Base-by-base conservation (phyloP, 2,888 invertebrate species). In the Melipona beecheii region DNA sequence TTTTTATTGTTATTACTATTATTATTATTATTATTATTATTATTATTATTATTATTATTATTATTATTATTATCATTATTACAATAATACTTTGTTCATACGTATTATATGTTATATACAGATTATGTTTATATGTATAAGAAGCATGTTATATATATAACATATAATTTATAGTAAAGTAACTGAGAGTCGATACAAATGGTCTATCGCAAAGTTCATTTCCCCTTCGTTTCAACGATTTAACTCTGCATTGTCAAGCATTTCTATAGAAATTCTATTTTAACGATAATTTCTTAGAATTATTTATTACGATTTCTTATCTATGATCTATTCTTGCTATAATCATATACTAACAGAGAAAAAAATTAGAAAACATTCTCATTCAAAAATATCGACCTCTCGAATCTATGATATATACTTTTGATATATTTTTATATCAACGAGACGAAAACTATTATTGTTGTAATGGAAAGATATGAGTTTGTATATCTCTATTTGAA, bases 131-230 rank as follows among this genome's bases (percentile, higher is more conserved):
- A 64, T 77, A 76, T 69, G 36, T 69, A 43, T 70, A 77, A 77
- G 76, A 52, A 52, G 62, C 36, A 77, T 77, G 76, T 77, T 77
- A 64, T 70, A 62, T 56, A 75, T 52, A 56, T 64, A 62, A 75
- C n/a, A n/a, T 69, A 69, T 52, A 76, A 76, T 76, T 76, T 76
- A 76, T 76, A 76, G 75, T 69, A 69, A 76, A 76, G 19, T 62
- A 60, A 69, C 60, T 76, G 69, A 76, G 24, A 76, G 52, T 60
- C 50, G 69, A 69, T 69, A 62, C 36, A 76, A 43, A 60, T 50
- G 50, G 50, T 60, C 52, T 36, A 24, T 21, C 66, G 36, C 52
- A 27, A 68, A 50, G 52, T 75, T 49, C n/a, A 58, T 58, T 68
- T 64, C 15, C 19, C n/a, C 56, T 58, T 70, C 15, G 17, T 70